Evolutionary conservation across 64 coral and sea anemone species (phyloP).

Genomic region (Pachyseris speciosa): DNA sequence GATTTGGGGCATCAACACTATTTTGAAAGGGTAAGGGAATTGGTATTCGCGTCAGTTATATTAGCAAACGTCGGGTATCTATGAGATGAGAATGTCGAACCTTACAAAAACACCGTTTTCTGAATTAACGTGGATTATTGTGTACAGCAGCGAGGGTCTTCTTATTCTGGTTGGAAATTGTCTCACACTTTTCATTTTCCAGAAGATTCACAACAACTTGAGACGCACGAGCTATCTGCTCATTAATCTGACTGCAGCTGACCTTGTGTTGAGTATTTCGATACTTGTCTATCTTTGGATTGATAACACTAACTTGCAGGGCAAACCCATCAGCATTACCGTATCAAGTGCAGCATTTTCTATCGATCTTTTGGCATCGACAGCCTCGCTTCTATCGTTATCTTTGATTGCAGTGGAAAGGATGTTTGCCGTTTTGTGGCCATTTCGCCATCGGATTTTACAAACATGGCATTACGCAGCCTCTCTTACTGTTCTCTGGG

Average conservation of each 20-base stretch:
- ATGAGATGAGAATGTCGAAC: too few relatives aligned
- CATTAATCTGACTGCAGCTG: not conserved
- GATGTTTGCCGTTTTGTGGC: constrained; percentile 20
- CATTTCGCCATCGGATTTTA: not conserved
- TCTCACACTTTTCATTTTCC: constrained; percentile 8
- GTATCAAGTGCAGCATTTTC: not conserved
- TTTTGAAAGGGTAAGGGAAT: too few relatives aligned
- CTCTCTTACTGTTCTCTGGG: not conserved
- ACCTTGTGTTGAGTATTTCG: not conserved
- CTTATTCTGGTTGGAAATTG: constrained; percentile 30
- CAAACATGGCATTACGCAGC: not conserved
- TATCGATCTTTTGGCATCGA: not conserved
- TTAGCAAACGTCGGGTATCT: too few relatives aligned
- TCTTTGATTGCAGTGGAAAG: constrained; percentile 11
- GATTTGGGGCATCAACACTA: too few relatives aligned
- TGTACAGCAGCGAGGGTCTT: not conserved
- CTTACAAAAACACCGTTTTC: not conserved
- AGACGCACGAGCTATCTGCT: constrained; percentile 7
- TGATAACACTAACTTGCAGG: not conserved
- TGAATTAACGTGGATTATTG: not conserved
- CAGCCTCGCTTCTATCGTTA: constrained; percentile 5
- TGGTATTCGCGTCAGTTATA: too few relatives aligned
- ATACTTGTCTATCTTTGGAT: not conserved
- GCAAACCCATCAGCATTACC: not conserved
- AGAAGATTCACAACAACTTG: not conserved